Conservation (phyloP, 2,888 invertebrate genomes). For the Thera britannica region DNA sequence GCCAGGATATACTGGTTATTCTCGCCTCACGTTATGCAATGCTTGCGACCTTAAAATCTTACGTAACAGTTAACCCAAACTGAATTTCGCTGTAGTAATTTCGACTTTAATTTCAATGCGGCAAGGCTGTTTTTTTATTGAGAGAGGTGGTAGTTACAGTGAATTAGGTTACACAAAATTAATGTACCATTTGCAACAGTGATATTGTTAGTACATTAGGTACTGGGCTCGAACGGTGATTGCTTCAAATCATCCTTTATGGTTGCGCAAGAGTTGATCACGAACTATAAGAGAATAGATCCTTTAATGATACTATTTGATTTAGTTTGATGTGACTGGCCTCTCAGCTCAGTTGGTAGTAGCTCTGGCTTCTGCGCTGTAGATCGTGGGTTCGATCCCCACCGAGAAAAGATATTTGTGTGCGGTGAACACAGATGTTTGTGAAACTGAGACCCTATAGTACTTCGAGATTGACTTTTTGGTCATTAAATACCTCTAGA, state of each 20-base stretch:
- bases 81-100: constrained; percentile 37
- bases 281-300: background rate
- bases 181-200: constrained; percentile 57
- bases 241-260: constrained; percentile 32
- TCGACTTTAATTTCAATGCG: constrained; percentile 16
- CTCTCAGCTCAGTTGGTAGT: too few species aligned
- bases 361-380: too few species aligned
- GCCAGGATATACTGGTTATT: constrained; percentile 56
- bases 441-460: too few species aligned
- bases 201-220: constrained; percentile 33
- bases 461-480: too few species aligned
- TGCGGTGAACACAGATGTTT: too few species aligned
- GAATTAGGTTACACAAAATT: constrained; percentile 66
- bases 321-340: too few species aligned
- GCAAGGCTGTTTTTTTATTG: constrained; percentile 44
- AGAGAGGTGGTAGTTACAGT: constrained; percentile 38
- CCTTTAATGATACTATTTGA: background rate
- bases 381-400: too few species aligned
- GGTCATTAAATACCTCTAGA: too few species aligned
- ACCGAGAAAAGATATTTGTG: too few species aligned
- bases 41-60: constrained; percentile 74
- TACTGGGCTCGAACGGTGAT: constrained; percentile 27
- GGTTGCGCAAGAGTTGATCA: constrained; percentile 17
- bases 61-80: constrained; percentile 73
- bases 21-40: constrained; percentile 71